These are phyloP conservation scores for Heterotilapia buettikoferi DNA, from an alignment of 2,113 vertebrate genomes.

Conservation along the genomic window DNA sequence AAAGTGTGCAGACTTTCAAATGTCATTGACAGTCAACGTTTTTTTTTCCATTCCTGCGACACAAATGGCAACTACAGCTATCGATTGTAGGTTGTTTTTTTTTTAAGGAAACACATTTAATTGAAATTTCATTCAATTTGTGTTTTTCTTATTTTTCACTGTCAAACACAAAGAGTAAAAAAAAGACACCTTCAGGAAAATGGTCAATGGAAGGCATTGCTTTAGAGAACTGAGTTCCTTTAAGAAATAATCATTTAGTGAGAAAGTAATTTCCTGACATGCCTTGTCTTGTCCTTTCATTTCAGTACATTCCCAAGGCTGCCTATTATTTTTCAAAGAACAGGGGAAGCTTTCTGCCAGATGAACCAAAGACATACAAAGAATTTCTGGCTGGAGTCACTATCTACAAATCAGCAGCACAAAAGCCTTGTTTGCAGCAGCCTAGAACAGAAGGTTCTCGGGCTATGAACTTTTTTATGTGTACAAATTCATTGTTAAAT, in stretches of 20 bases:
- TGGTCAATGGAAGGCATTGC: neutral
- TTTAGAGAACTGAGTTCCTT: slow-evolving; percentile 15
- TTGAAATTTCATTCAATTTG: slow-evolving; percentile 1
- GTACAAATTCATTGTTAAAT: neutral
- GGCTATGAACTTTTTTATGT: neutral
- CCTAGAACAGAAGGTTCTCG: neutral
- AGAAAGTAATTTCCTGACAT: slow-evolving; percentile 54
- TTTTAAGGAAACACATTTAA: neutral
- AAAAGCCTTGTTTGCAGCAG: neutral
- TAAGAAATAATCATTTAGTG: slow-evolving; percentile 27
- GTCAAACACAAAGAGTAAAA: neutral
- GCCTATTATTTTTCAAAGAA: slow-evolving; percentile 58
- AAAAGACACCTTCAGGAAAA: neutral
- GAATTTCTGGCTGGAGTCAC: neutral
- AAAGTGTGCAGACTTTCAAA: slow-evolving; percentile 34
- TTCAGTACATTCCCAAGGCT: slow-evolving; percentile 51
- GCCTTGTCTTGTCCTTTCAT: slow-evolving; percentile 46
- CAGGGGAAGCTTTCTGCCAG: neutral
- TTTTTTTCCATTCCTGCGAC: neutral
- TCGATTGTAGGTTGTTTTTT: neutral
- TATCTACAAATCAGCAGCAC: neutral
- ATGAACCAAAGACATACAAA: slow-evolving; percentile 22
- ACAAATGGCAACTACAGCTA: neutral
- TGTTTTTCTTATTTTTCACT: neutral
- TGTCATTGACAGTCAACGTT: slow-evolving; percentile 25